Evolutionary conservation across 2,113 vertebrate species (phyloP).

Genomic region (Protobothrops mucrosquamatus): DNA sequence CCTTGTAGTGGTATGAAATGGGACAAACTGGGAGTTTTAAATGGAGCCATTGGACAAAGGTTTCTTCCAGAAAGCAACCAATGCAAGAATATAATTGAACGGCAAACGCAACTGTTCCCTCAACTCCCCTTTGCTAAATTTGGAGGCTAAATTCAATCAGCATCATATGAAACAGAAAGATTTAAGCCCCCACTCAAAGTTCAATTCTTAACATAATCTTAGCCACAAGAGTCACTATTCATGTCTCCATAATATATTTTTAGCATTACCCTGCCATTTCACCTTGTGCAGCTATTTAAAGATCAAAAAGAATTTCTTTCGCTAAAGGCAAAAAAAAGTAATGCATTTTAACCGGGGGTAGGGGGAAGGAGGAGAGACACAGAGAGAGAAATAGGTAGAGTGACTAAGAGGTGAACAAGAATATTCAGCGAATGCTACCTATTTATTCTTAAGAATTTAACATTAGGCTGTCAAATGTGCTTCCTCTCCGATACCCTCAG

Average conservation of each 20-base stretch:
- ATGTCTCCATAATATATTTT: constrained; percentile 36
- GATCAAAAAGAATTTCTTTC: constrained; percentile 57
- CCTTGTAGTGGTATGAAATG: not conserved
- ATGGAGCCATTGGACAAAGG: not conserved
- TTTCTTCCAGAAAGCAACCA: not conserved
- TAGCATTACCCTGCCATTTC: constrained; percentile 47
- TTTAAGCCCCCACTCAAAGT: constrained; percentile 43
- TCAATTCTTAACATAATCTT: constrained; percentile 43
- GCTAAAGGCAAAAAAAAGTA: constrained; percentile 38
- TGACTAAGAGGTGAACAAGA: constrained; percentile 40
- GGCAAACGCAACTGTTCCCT: not conserved
- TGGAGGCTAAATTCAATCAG: constrained; percentile 17
- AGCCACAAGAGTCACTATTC: constrained; percentile 43
- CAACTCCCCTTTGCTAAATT: constrained; percentile 23
- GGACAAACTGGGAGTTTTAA: not conserved
- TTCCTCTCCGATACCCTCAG: not conserved
- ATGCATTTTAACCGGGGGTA: constrained; percentile 50
- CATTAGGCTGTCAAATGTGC: rapidly evolving
- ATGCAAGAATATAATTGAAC: not conserved
- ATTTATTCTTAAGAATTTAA: constrained; percentile 1
- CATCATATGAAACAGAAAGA: constrained; percentile 31
- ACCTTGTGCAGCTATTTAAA: constrained; percentile 61
- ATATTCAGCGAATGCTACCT: constrained; percentile 14
- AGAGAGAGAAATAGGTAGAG: not conserved
- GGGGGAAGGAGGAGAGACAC: not conserved